Evolutionary conservation across 2,888 invertebrate genomes (phyloP).

Genomic region (Salticus scenicus): DNA sequence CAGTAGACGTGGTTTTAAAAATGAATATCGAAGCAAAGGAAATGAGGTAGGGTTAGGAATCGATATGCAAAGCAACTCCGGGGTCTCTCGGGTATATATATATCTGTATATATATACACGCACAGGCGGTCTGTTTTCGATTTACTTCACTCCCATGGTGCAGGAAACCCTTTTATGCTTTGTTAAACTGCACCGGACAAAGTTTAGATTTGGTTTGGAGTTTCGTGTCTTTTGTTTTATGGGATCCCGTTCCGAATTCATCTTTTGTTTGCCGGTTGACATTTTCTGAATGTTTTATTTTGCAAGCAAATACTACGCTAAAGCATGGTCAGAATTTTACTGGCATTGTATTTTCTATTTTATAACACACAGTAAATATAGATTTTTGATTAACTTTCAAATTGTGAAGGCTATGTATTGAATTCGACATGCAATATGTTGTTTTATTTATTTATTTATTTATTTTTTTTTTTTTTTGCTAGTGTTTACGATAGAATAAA

Average conservation of each 20-base stretch:
- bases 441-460: too few relatives aligned
- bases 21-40: constrained; percentile 68
- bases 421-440: background rate
- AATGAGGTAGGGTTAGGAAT: constrained; percentile 64
- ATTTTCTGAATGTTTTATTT: background rate
- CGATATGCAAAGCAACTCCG: constrained; percentile 61
- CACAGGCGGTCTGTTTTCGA: constrained; percentile 55
- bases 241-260: background rate
- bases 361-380: background rate
- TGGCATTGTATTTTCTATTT: background rate
- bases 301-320: background rate
- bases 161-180: constrained; percentile 54
- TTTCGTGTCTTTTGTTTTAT: background rate
- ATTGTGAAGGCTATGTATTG: background rate
- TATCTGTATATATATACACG: constrained; percentile 10
- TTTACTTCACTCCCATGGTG: constrained; percentile 37
- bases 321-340: background rate
- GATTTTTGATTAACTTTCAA: background rate
- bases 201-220: constrained; percentile 18
- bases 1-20: constrained; percentile 61
- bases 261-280: background rate
- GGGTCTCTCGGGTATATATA: constrained; percentile 21
- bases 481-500: background rate
- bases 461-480: too few relatives aligned
- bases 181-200: constrained; percentile 47